Evolutionary conservation across 23 tunicate species (phyloP).

Genomic region (Aplidium turbinatum): DNA sequence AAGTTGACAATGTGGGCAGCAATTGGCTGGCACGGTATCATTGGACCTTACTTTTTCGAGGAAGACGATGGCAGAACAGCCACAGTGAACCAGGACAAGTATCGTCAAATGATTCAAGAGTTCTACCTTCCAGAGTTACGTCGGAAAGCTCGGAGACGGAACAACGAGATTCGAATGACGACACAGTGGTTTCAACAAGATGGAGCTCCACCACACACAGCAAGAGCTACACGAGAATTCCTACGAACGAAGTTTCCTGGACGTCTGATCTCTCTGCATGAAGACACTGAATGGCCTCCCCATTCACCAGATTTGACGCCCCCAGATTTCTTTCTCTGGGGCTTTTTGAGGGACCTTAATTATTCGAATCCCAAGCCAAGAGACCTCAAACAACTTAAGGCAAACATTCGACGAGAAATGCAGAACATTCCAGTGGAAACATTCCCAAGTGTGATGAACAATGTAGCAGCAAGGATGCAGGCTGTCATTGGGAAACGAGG

Average conservation of each 20-base stretch:
- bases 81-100: slow-evolving; percentile 1
- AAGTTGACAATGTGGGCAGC: slow-evolving; percentile 7
- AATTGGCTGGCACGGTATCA: slow-evolving; percentile 5
- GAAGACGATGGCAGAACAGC: slow-evolving; percentile 1
- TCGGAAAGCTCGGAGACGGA: neutral
- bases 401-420: slow-evolving; percentile 10
- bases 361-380: slow-evolving; percentile 1
- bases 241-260: slow-evolving; percentile 13
- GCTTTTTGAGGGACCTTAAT: slow-evolving; percentile 4
- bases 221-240: slow-evolving; percentile 19
- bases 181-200: slow-evolving; percentile 18
- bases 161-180: neutral
- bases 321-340: slow-evolving; percentile 25
- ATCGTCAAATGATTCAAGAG: slow-evolving; percentile 13
- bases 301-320: neutral
- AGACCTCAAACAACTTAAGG: slow-evolving; percentile 3
- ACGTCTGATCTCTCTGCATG: slow-evolving; percentile 13
- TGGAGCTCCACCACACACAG: slow-evolving; percentile 26
- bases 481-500: slow-evolving; percentile 10
- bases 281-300: slow-evolving; percentile 21
- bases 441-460: slow-evolving; percentile 10
- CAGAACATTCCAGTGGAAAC: slow-evolving; percentile 9
- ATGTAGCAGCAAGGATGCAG: slow-evolving; percentile 13
- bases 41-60: slow-evolving; percentile 12
- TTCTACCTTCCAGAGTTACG: slow-evolving; percentile 6